Evolutionary conservation across 2,113 vertebrate species (phyloP), one percentile per base, ranked within the genome.

Genomic region (Albula goreensis): DNA sequence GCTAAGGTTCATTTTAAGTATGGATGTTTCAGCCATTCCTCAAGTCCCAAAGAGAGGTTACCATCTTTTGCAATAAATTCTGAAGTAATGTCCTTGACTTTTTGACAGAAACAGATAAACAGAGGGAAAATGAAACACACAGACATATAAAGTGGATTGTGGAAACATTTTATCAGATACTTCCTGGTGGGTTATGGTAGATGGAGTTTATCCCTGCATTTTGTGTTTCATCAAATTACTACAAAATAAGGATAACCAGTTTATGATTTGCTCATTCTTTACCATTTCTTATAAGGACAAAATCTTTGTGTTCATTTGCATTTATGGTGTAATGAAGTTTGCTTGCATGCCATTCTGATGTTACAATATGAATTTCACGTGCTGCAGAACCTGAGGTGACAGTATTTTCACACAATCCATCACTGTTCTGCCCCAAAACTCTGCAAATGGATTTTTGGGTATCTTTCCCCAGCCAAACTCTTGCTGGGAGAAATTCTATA

Each of bases 81-180:
- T 78, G 48, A 52, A 52, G 25, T 82, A 5, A 4, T 41, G 11
- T 82, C 25, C 53, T 31, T 57, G 6, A 22, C 22, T 8, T 82
- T 57, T 70, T 70, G 19, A 70, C 63, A 70, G 63, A n/a, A 70
- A 70, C n/a, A 31, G n/a, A 13, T 12, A 13, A 7, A 52, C 13
- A 82, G 11, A 83, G n/a, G 56, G 51, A 53, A 83, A 83, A 83
- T 56, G 56, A 83, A 60, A 83, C 81, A 53, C 7, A 48, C 63
- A n/a, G 10, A 81, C 31, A 81, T 15, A 52, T 51, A 41, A 48
- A 82, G 80, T 56, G 53, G 70, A 74, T 31, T 31, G 51, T 57
- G 63, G 3, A 8, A 74, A 31, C 31, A 41, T 41, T 41, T 41
- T 41, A 41, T 41, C 31, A 41, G 31, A 31, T 3, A 31, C 70